phyloP scores from a whole-genome alignment of 2,888 invertebrate species.

The Leptinotarsa rubiginosa region DNA sequence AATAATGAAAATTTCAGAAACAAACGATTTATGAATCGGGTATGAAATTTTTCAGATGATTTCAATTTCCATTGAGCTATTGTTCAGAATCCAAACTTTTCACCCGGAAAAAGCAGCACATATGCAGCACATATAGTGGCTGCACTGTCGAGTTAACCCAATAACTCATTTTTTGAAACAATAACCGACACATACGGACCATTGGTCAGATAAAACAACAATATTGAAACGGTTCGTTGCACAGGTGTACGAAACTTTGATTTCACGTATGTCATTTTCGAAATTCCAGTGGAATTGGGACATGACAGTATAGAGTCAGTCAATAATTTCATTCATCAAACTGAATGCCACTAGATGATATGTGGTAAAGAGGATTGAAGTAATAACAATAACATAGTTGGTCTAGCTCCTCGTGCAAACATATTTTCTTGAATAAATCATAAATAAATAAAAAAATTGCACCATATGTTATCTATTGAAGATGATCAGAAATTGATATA shows the following conservation, averaged over 20 bases:
- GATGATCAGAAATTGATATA: too few species aligned
- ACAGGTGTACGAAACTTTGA: not conserved
- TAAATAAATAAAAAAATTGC: too few species aligned
- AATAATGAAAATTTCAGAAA: not conserved
- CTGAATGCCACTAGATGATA: not conserved
- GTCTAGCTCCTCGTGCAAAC: too few species aligned
- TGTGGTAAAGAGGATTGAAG: too few species aligned
- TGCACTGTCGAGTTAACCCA: not conserved
- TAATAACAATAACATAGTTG: too few species aligned
- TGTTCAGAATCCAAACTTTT: not conserved
- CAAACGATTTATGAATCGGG: not conserved
- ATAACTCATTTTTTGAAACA: not conserved
- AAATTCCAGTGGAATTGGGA: not conserved
- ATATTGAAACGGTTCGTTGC: not conserved
- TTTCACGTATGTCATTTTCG: not conserved
- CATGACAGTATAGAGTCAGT: not conserved
- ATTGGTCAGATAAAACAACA: not conserved
- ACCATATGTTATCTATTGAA: too few species aligned
- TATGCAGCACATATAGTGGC: not conserved
- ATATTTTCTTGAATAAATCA: too few species aligned
- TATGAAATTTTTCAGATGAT: not conserved
- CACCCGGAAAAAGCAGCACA: conserved; percentile 3
- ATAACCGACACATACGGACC: not conserved
- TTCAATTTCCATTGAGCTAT: not conserved
- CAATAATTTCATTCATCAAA: not conserved